Evolutionary conservation across 2,797 vertebrate species (phyloP), one percentile per base, ranked within the genome.

Genomic region (Onychomys leucogaster): DNA sequence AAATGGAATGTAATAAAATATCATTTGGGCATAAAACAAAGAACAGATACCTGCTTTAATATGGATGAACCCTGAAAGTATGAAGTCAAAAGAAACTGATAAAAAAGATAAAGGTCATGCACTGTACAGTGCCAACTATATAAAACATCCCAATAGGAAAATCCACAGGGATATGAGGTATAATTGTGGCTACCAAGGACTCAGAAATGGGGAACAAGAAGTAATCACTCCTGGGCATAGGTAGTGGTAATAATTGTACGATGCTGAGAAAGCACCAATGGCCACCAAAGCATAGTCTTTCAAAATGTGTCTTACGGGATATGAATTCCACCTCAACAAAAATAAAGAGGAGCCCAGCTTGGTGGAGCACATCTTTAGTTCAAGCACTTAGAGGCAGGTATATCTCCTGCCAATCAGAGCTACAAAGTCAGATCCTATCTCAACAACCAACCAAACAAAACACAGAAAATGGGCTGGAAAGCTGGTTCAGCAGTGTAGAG

Each of bases 321-420:
- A 34, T 75, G 61, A 94, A 78, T 93, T 84, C 88, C 49, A 96
- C n/a, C 37, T 96, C 55, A 89, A 92, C 67, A 96, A 84, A 81
- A 89, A 92, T 69, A 63, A 94, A 89, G 71, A n/a, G 14, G 13
- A 37, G 77, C 29, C 77, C 55, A 78, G 76, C 16, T 34, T 55
- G 29, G 29, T 34, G 46, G 32, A 52, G 9, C 25, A 27, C 32
- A 21, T 25, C 13, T 34, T 78, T 34, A 52, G 27, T 78, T 29
- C 46, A 78, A 52, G 29, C 76, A 78, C 77, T 78, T 78, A 34
- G 49, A 55, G 49, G 17, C 9, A 78, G 76, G 16, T 78, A 78
- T 32, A 52, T 34, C 29, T 52, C 17, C 77, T 55, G 77, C 32
- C 46, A 78, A 78, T 78, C 77, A 52, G 49, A 17, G 46, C 4